phyloP scores from a whole-genome alignment of 1,140 invertebrate species.

The Wiebesia pumilae region DNA sequence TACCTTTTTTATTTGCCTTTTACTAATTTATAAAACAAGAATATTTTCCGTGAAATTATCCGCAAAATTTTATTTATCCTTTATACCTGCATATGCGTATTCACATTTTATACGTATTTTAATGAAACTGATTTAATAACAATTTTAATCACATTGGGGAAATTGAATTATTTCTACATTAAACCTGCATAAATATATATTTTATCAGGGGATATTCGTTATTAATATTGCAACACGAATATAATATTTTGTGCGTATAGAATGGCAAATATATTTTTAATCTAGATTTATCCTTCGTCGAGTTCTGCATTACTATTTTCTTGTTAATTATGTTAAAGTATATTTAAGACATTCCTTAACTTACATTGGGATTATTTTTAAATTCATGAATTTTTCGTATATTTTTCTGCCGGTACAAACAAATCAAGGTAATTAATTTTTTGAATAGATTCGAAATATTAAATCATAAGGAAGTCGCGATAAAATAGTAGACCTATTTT shows the following conservation, averaged over 20 bases:
- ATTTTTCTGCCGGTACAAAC: neutral
- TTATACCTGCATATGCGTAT: neutral
- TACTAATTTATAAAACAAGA: neutral
- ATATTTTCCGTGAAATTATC: neutral
- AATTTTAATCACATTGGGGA: neutral
- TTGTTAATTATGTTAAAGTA: too few relatives aligned
- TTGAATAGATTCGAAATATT: neutral
- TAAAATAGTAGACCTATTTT: constrained; percentile 1
- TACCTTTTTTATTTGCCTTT: neutral
- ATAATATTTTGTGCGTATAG: too few relatives aligned
- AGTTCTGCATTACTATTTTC: too few relatives aligned
- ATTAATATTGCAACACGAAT: too few relatives aligned
- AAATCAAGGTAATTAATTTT: neutral
- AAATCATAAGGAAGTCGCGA: neutral
- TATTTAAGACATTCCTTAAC: too few relatives aligned
- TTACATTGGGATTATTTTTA: too few relatives aligned
- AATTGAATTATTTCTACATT: neutral
- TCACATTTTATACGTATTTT: neutral
- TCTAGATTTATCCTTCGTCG: too few relatives aligned
- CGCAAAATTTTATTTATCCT: neutral
- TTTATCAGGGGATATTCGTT: neutral
- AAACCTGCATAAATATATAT: neutral
- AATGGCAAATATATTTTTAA: too few relatives aligned
- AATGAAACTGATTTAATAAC: neutral
- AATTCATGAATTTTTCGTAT: too few relatives aligned